Evolutionary conservation across 2,797 vertebrate species (phyloP), one percentile per base, ranked within the genome.

Genomic region (Lagorchestes hirsutus): DNA sequence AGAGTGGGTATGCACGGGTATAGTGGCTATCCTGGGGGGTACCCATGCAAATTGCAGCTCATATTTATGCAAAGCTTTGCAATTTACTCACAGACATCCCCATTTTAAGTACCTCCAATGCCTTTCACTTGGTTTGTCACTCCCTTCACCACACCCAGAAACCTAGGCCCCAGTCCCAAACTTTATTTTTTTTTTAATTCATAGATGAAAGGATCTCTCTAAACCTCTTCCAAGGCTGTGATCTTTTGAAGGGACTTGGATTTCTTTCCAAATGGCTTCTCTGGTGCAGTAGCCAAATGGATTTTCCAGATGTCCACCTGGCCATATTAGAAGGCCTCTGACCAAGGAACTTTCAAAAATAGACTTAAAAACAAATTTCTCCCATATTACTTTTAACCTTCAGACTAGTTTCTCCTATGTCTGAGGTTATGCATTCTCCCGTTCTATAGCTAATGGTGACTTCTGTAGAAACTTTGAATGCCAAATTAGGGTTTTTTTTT

Each of bases 301-400:
- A 0, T 92, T 97, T 93, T 96, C 97, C 97, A 98, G 96, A 97
- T 97, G 97, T 97, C 92, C 92, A 90, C 54, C 91, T 95, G 97
- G 93, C 95, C 74, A 54, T 3, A 27, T 67, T 90, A 92, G 55
- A 95, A 67, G 56, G 54, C 40, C n/a, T 91, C 52, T 93, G 91
- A 94, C 55, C 55, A 57, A n/a, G 67, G 62, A 40, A 90, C 58
- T 74, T 5, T 55, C 93, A 96, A 97, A 96, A 97, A 28, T 95
- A 67, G 91, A 56, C 54, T 28, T 95, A 54, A 57, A 94, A 92
- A 90, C 92, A 54, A 54, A 40, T 94, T 95, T 87, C 52, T 92
- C 92, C 46, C 10, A 82, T 2, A 1, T 93, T 56, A 55, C 59
- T 90, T 92, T 55, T 29, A 31, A 8, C 62, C 74, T 54, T 90